Evolutionary conservation across 2,113 vertebrate genomes (phyloP), one percentile per base, ranked within the genome.

Genomic region (Malurus elegans): DNA sequence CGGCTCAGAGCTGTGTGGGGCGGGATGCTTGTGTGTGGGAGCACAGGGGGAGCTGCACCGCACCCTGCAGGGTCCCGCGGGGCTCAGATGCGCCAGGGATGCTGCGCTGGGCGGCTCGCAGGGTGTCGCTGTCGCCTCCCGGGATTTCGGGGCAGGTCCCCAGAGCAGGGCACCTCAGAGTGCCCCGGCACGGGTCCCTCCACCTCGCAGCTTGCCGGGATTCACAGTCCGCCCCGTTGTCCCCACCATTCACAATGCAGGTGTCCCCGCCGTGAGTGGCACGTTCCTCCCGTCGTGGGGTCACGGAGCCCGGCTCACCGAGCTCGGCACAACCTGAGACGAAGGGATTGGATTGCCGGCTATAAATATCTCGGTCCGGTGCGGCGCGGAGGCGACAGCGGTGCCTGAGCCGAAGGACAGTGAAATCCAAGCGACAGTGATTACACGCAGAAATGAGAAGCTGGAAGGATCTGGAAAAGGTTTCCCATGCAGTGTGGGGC

Each of bases 61-160:
- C 13, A 19, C 21, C 26, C 16, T 0, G 1, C 1, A 1, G 16
- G 23, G 10, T 64, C 34, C 44, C 2, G 2, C 1, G 5, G 8
- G 19, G 8, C 15, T 48, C 3, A 2, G 28, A 17, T 7, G 32
- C 3, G 0, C 18, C 32, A 56, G 48, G 50, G 50, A 32, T 44
- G 57, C 25, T 40, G 71, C 1, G 2, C 42, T 20, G 54, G 57
- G 58, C 0, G 0, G 48, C 0, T 2, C 42, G 2, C 24, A 26
- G n/a, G 42, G 32, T 3, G 13, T 32, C 40, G 4, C 13, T 32
- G 34, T 51, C 28, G 21, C 24, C 12, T 80, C 14, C 54, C 14
- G 31, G 14, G n/a, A 29, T 74, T 54, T 45, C 26, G 34, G n/a
- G 51, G 9, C 42, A 48, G 42, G n/a, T 12, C 40, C 36, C 47